Conservation (phyloP, 2,113 vertebrate genomes). For the Pantherophis guttatus region DNA sequence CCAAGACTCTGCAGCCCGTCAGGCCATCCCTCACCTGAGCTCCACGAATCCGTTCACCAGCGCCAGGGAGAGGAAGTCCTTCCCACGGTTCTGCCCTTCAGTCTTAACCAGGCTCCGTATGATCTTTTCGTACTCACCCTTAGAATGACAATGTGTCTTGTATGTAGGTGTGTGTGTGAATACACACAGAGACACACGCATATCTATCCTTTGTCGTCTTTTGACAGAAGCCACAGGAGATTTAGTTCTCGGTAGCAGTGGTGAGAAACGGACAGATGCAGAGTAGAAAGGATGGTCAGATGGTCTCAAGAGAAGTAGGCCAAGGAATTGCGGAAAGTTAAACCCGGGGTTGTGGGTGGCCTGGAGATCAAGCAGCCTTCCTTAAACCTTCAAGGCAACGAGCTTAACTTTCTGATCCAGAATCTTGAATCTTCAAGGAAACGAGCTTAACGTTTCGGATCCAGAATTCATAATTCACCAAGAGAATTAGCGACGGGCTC, state of each 20-base stretch:
- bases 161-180: background rate
- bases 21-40: conserved; percentile 76
- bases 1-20: fast-evolving
- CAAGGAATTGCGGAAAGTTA: no score
- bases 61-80: conserved; percentile 90
- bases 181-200: background rate
- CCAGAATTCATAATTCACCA: background rate
- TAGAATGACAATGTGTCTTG: background rate
- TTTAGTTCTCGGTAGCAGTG: background rate
- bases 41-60: conserved; percentile 83
- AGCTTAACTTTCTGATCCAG: background rate
- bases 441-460: no score
- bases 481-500: fast-evolving
- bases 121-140: background rate
- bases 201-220: background rate
- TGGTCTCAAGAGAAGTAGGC: no score
- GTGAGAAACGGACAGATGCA: background rate
- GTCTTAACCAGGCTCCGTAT: background rate
- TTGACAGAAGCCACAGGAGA: background rate
- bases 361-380: background rate
- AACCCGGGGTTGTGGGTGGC: background rate
- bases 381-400: background rate
- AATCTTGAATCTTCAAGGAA: background rate
- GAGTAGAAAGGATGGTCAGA: background rate
- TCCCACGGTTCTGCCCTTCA: conserved; percentile 74